Percentiles rank a stretch among this genome's conserved stretches.
Conservation (phyloP, 1,140 invertebrate species). For the Saccostrea echinata region DNA sequence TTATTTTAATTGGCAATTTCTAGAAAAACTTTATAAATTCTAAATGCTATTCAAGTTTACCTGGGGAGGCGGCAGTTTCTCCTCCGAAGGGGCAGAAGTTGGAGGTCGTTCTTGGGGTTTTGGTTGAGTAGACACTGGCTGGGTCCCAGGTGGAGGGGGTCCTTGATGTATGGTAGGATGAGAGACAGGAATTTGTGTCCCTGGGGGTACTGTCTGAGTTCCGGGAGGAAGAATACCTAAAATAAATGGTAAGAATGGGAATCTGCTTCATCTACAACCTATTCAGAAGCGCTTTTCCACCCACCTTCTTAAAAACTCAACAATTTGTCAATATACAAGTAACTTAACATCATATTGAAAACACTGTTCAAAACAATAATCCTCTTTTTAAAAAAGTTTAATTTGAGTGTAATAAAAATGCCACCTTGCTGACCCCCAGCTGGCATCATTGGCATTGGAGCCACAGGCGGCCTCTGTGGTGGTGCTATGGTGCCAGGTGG, state of each 20-base stretch:
- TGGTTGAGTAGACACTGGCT: slow-evolving; percentile 22
- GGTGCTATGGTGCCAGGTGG: neutral
- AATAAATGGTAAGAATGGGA: neutral
- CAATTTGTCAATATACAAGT: neutral
- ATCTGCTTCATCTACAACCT: neutral
- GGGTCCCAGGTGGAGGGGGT: slow-evolving; percentile 47
- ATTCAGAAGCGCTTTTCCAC: neutral
- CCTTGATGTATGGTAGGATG: slow-evolving; percentile 38
- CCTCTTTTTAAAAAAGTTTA: neutral
- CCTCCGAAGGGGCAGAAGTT: slow-evolving; percentile 36
- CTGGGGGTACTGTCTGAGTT: slow-evolving; percentile 6
- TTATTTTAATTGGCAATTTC: no score
- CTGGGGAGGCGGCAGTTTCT: slow-evolving; percentile 55
- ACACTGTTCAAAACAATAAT: neutral
- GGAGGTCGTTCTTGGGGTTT: slow-evolving; percentile 43
- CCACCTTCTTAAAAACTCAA: neutral
- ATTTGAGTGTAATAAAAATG: neutral
- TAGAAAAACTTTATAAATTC: neutral
- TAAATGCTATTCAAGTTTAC: slow-evolving; percentile 32
- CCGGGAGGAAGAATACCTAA: neutral
- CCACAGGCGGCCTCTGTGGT: neutral
- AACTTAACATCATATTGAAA: no score
- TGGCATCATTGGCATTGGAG: slow-evolving; percentile 5
- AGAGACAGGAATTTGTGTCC: slow-evolving; percentile 45
- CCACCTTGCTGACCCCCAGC: neutral